Conservation (phyloP, 2,113 vertebrate species). For the Gulo gulo region DNA sequence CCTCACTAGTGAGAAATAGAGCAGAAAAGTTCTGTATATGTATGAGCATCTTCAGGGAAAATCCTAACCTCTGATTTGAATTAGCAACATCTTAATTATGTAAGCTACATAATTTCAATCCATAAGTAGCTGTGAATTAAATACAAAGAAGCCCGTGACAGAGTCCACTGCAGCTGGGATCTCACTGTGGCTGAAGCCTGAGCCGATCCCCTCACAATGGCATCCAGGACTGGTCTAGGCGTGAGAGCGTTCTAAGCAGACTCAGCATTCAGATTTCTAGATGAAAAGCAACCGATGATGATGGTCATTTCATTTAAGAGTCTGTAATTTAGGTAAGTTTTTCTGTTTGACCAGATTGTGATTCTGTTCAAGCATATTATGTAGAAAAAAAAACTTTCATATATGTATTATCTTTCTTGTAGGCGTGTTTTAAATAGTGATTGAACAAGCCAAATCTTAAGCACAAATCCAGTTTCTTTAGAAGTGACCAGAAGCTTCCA, state of each 20-base stretch:
- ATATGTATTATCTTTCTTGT: neutral
- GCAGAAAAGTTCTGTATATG: neutral
- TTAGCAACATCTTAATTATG: neutral
- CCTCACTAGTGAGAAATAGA: neutral
- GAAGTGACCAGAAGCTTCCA: neutral
- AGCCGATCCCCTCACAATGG: neutral
- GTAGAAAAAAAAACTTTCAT: neutral
- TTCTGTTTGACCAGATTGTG: neutral
- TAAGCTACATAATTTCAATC: neutral
- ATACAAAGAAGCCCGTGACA: neutral
- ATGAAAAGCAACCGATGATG: neutral
- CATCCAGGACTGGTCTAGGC: neutral
- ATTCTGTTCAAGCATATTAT: neutral
- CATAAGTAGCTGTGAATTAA: neutral
- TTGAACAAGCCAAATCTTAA: neutral
- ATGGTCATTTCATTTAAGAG: slow-evolving; percentile 14
- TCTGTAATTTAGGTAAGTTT: neutral
- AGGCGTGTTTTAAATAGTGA: neutral
- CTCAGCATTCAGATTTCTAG: neutral
- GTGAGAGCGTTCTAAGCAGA: neutral
- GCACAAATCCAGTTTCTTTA: neutral
- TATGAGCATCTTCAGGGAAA: too few relatives aligned
- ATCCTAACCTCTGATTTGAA: neutral
- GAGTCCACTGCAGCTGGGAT: neutral
- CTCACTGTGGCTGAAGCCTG: neutral